Conservation (phyloP, 1,140 invertebrate species). For the Druon quercuslanigerum region DNA sequence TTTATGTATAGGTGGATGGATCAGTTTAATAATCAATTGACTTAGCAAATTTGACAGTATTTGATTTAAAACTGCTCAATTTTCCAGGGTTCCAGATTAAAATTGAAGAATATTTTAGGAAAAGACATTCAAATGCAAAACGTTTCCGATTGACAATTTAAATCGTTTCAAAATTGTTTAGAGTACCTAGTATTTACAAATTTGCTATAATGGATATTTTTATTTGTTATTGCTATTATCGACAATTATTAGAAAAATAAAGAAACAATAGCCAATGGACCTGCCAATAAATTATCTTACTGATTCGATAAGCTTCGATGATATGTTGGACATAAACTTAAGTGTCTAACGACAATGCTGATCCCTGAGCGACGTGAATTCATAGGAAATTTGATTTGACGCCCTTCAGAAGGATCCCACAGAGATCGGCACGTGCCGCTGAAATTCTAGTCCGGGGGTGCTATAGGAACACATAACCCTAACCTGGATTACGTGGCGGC, state of each 20-base stretch:
- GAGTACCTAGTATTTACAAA: no score
- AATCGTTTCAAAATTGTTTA: no score
- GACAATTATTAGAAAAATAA: conserved; percentile 35
- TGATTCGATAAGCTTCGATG: neutral
- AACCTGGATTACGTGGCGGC: conserved; percentile 47
- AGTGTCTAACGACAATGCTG: conserved; percentile 15
- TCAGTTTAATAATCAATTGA: no score
- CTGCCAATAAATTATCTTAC: conserved; percentile 38
- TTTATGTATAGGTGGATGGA: no score
- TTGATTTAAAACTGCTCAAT: no score
- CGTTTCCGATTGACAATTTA: no score
- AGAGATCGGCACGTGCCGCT: conserved; percentile 70
- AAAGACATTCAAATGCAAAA: no score
- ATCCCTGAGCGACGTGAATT: conserved; percentile 50
- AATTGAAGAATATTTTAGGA: no score
- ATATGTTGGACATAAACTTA: conserved; percentile 21
- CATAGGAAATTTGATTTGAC: conserved; percentile 58
- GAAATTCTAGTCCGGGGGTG: conserved; percentile 54
- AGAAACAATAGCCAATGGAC: conserved; percentile 34
- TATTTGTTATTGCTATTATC: no score
- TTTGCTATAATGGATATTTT: no score
- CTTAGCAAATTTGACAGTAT: no score
- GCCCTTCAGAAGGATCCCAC: conserved; percentile 66
- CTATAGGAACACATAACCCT: conserved; percentile 35
- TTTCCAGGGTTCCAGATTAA: no score